Conservation (phyloP, 2,113 vertebrate species). For the Craseonycteris thonglongyai region DNA sequence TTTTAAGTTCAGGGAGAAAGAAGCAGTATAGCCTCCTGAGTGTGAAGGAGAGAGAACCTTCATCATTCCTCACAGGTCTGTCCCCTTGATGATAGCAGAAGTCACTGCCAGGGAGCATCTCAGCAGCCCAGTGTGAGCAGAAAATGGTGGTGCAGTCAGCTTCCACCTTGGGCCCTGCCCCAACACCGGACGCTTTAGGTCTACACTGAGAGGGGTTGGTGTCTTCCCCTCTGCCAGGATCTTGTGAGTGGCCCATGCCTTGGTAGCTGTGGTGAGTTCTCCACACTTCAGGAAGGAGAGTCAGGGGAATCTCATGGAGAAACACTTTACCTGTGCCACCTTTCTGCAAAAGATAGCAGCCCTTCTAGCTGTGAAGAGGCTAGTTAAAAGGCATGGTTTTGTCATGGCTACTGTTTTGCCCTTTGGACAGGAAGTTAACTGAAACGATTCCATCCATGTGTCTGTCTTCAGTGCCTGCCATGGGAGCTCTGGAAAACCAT, state of each 20-base stretch:
- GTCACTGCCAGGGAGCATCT: background rate
- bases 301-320: background rate
- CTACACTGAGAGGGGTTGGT: background rate
- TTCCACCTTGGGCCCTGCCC: background rate
- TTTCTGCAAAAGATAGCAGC: background rate
- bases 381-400: background rate
- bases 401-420: background rate
- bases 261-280: background rate
- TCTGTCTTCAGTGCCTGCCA: background rate
- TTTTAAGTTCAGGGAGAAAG: background rate
- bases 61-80: background rate
- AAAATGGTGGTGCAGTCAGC: background rate
- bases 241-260: background rate
- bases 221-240: background rate
- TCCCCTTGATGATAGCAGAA: background rate
- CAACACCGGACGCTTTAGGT: background rate
- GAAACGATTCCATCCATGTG: background rate
- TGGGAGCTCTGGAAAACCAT: background rate
- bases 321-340: background rate
- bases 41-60: background rate
- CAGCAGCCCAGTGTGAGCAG: background rate
- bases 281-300: background rate
- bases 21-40: background rate
- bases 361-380: background rate
- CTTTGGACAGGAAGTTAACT: background rate